Conservation (phyloP, 2,888 invertebrate species). For the Spicauda simplicius region DNA sequence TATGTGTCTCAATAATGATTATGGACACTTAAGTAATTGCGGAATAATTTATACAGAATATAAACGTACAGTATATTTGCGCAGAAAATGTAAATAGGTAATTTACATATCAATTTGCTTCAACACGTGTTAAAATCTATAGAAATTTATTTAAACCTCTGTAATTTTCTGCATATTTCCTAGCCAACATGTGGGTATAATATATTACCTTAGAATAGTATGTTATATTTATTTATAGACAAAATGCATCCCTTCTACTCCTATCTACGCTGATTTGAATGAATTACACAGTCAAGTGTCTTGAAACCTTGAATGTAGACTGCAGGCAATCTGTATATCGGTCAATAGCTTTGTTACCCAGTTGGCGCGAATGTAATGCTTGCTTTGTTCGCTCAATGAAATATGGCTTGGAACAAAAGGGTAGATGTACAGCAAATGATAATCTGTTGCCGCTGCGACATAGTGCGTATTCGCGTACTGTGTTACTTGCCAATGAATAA, state of each 20-base stretch:
- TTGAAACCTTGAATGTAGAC: slow-evolving; percentile 21
- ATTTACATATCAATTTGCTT: neutral
- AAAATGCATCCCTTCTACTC: slow-evolving; percentile 11
- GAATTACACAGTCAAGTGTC: slow-evolving; percentile 20
- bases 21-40: too few species aligned
- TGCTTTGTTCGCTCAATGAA: slow-evolving; percentile 26
- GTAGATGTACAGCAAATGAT: slow-evolving; percentile 17
- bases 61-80: neutral
- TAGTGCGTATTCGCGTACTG: slow-evolving; percentile 7
- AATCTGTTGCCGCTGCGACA: slow-evolving; percentile 20
- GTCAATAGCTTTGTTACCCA: slow-evolving; percentile 26
- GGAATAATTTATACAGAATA: too few species aligned
- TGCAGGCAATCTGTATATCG: slow-evolving; percentile 28
- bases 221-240: slow-evolving; percentile 6
- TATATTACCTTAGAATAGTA: neutral
- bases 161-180: neutral
- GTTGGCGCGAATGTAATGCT: slow-evolving; percentile 27
- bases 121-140: too few species aligned
- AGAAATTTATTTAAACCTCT: too few species aligned
- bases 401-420: slow-evolving; percentile 28
- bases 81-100: neutral
- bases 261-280: slow-evolving; percentile 22
- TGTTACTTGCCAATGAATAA: slow-evolving; percentile 28
- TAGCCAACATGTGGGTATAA: neutral
- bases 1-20: too few species aligned